Evolutionary conservation across 2,888 invertebrate genomes (phyloP).

Genomic region (Cantharis rustica): DNA sequence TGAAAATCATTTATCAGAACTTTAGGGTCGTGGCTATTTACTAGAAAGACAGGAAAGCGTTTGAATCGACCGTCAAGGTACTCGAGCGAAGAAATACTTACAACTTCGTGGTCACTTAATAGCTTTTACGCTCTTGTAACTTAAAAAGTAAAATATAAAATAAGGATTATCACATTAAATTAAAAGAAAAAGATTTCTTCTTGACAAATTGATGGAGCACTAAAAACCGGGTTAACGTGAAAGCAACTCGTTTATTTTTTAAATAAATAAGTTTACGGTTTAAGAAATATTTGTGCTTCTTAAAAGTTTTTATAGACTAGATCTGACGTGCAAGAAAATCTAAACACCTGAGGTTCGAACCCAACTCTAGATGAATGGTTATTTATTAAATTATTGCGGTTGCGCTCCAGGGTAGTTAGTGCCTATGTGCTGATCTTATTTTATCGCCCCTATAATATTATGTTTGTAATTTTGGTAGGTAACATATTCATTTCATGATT

Average conservation of each 20-base stretch:
- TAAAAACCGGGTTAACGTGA: not conserved
- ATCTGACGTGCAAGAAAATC: not conserved
- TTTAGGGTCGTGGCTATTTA: slow-evolving; percentile 16
- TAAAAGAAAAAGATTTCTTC: not conserved
- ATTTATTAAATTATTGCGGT: not conserved
- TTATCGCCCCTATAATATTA: too few species aligned
- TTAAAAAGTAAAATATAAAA: not conserved
- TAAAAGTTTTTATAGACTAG: not conserved
- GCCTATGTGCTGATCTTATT: too few species aligned
- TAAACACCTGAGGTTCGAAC: not conserved
- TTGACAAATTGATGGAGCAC: not conserved
- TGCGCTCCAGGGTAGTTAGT: not conserved
- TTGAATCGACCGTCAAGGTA: slow-evolving; percentile 9
- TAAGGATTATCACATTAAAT: not conserved
- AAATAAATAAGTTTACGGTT: not conserved
- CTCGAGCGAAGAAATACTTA: slow-evolving; percentile 5
- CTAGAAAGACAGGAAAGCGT: slow-evolving; percentile 4
- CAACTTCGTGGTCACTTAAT: slow-evolving; percentile 9
- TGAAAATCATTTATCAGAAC: slow-evolving; percentile 14
- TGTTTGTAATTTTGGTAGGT: too few species aligned
- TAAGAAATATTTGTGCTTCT: not conserved
- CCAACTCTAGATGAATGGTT: not conserved
- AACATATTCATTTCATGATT: too few species aligned
- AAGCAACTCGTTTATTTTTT: not conserved
- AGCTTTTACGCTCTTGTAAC: not conserved